phyloP scores from a whole-genome alignment of 1,140 invertebrate genomes.

The Agrypnia vestita region DNA sequence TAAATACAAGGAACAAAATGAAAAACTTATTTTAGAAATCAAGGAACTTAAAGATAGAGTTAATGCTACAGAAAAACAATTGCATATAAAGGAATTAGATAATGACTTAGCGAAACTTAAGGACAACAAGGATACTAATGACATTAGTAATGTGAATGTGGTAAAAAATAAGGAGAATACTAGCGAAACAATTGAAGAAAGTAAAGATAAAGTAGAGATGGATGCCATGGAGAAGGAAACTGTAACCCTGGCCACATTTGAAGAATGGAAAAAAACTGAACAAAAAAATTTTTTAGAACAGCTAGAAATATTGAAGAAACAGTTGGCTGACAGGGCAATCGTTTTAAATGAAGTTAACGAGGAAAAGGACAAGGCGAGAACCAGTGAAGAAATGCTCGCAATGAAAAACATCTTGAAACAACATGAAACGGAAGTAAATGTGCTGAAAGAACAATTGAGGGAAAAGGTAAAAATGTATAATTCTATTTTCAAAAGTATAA shows the following conservation, averaged over 20 bases:
- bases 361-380: constrained; percentile 58
- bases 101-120: constrained; percentile 39
- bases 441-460: constrained; percentile 64
- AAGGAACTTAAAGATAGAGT: constrained; percentile 75
- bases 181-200: constrained; percentile 19
- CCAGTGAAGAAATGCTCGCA: constrained; percentile 50
- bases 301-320: constrained; percentile 67
- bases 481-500: not conserved
- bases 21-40: constrained; percentile 74
- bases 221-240: constrained; percentile 54
- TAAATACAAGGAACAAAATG: constrained; percentile 69
- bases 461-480: constrained; percentile 46
- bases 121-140: constrained; percentile 34
- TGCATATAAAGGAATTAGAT: constrained; percentile 13
- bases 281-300: constrained; percentile 68
- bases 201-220: constrained; percentile 63
- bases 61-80: constrained; percentile 73
- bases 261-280: constrained; percentile 70
- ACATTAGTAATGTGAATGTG: not conserved
- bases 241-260: constrained; percentile 65
- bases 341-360: constrained; percentile 57
- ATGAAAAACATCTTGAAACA: constrained; percentile 63
- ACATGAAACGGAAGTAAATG: constrained; percentile 66
- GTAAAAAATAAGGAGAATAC: not conserved
- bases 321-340: constrained; percentile 57